A percentile compares a stretch with the other conserved stretches of the same genome.
Evolutionary conservation across 2,888 invertebrate species (phyloP).

Genomic region (Caenorhabditis sp.): DNA sequence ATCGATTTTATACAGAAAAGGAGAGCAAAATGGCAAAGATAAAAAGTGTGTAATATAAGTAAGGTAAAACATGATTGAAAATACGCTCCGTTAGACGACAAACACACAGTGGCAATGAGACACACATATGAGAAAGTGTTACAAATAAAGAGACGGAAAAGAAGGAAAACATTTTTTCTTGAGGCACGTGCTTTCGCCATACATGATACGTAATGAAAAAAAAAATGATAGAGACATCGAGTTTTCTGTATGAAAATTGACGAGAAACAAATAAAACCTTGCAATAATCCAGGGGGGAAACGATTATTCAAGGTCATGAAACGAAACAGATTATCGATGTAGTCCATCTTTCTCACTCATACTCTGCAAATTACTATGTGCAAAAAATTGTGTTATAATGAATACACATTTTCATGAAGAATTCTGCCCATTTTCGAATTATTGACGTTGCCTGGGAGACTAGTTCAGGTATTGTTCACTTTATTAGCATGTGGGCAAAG

Average conservation of each 20-base stretch:
- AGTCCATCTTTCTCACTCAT: no score
- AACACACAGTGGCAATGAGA: slow-evolving; percentile 1
- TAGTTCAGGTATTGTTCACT: background rate
- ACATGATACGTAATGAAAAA: slow-evolving; percentile 2
- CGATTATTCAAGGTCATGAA: background rate
- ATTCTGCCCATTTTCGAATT: no score
- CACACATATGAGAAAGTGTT: background rate
- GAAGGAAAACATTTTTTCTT: background rate
- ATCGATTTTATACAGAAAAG: slow-evolving; percentile 11
- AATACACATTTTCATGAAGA: no score
- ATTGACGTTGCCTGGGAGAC: no score
- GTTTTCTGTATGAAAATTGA: background rate
- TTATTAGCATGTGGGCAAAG: background rate
- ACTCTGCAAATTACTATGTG: no score
- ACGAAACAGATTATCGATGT: background rate
- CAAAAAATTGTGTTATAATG: no score
- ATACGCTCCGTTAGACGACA: background rate
- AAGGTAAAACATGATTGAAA: background rate
- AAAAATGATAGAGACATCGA: background rate
- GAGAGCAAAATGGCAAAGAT: slow-evolving; percentile 14
- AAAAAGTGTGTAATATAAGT: slow-evolving; percentile 3
- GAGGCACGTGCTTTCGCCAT: background rate
- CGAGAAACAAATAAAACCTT: background rate
- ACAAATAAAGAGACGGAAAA: background rate
- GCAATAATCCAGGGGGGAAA: background rate